phyloP scores from a whole-genome alignment of 2,797 vertebrate species.

The Macropodus opercularis region DNA sequence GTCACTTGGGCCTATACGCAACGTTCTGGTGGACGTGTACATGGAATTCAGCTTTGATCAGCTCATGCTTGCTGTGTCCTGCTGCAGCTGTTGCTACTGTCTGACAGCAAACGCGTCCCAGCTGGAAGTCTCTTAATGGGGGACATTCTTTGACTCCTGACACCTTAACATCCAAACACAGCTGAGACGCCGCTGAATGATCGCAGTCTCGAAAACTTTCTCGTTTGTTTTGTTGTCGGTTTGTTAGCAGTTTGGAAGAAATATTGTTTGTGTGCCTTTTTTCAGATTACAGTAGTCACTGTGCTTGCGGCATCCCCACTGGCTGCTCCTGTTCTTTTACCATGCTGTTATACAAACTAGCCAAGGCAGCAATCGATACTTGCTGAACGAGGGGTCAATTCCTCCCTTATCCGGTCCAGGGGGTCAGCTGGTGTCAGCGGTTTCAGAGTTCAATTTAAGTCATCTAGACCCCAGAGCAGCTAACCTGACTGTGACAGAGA shows the following conservation, averaged over 20 bases:
- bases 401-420: background rate
- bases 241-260: too few relatives aligned
- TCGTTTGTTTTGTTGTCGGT: background rate
- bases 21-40: too few relatives aligned
- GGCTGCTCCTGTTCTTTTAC: background rate
- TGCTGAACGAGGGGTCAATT: slow-evolving; percentile 3
- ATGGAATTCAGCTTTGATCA: too few relatives aligned
- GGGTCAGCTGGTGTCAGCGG: slow-evolving; percentile 3
- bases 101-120: slow-evolving; percentile 6
- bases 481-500: slow-evolving; percentile 4
- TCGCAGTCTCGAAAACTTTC: background rate
- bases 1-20: background rate
- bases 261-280: background rate
- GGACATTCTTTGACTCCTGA: background rate
- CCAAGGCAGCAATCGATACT: slow-evolving; percentile 16
- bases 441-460: slow-evolving; percentile 1
- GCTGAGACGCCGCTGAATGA: slow-evolving; percentile 1
- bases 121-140: slow-evolving; percentile 12
- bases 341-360: slow-evolving; percentile 6
- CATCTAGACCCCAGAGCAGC: background rate
- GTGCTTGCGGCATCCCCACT: background rate
- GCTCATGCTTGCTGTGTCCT: slow-evolving; percentile 5
- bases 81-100: slow-evolving; percentile 16
- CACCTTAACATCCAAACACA: background rate
- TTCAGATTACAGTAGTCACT: background rate